These are phyloP conservation scores for Mormyrus hasselquistii DNA, from an alignment of 2,797 vertebrate species.

Conservation along the genomic window DNA sequence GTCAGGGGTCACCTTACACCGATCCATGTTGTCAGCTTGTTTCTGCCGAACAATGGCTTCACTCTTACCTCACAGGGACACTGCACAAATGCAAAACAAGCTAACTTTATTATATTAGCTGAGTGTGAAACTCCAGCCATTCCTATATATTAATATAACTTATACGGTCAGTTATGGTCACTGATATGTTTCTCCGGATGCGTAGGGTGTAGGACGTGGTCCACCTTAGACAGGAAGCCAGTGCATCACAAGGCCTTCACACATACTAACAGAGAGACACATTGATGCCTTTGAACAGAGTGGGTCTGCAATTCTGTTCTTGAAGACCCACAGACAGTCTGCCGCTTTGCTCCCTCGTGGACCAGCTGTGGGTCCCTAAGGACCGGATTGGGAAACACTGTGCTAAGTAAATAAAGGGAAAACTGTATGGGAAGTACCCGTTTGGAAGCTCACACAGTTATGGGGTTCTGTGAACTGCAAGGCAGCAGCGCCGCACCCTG, in stretches of 20 bases:
- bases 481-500: neutral
- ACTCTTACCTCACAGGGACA: neutral
- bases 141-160: neutral
- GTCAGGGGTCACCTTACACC: constrained; percentile 47
- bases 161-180: neutral
- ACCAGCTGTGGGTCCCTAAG: neutral
- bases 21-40: neutral
- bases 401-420: neutral
- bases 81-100: neutral
- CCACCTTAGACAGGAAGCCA: neutral
- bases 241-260: neutral
- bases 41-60: neutral
- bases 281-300: neutral
- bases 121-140: neutral
- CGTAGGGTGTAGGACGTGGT: neutral
- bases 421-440: neutral
- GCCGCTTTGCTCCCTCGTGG: neutral
- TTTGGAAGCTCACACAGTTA: neutral
- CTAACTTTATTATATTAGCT: neutral
- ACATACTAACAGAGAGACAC: neutral
- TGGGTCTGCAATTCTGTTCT: neutral
- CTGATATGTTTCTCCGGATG: neutral
- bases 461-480: neutral
- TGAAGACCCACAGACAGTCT: neutral
- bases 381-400: neutral